Evolutionary conservation across 2,888 invertebrate genomes (phyloP), one percentile per base, ranked within the genome.

Genomic region (Caenorhabditis sp.): DNA sequence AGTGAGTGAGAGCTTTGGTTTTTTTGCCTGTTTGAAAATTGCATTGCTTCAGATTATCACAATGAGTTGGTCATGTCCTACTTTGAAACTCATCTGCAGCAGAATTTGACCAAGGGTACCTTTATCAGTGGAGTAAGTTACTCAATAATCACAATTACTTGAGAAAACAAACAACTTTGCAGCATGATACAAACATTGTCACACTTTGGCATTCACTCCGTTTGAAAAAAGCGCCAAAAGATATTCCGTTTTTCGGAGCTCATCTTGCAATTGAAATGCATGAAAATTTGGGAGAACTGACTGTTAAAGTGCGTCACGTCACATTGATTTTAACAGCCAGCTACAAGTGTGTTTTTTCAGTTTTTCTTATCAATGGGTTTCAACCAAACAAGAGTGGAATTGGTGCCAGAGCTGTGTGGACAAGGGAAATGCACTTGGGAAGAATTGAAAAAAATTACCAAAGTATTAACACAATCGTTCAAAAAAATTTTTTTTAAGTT

Each of bases 161-260:
- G n/a, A 40, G 15, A 9, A 3, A 40, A 40, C 15, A 15, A 40
- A 40, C 32, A 18, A 1, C 6, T 28, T 82, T 81, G 20, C 62
- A 86, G 86, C 86, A 86, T 35, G 86, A 86, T 62, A 83, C 84
- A 2, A 86, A 84, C 56, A 35, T 86, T 18, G 62, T 81, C 28
- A 60, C 82, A 4, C 50, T 86, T 13, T 79, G 81, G 71, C 80
- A 86, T 40, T 61, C 80, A 8, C 26, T 84, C 11, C 60, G 68
- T 35, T 20, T 86, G 15, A 24, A 47, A 4, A 58, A 26, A 2
- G 47, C 69, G 50, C 78, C 72, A 18, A 40, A 65, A 8, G 78
- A 71, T 18, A 70, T 85, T 56, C 82, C 83, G 15, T 44, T 61
- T 11, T 86, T 74, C 53, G 84, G 83, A 22, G 79, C 84, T n/a